phyloP scores from a whole-genome alignment of 2,113 vertebrate genomes.

The Heliornis fulica region DNA sequence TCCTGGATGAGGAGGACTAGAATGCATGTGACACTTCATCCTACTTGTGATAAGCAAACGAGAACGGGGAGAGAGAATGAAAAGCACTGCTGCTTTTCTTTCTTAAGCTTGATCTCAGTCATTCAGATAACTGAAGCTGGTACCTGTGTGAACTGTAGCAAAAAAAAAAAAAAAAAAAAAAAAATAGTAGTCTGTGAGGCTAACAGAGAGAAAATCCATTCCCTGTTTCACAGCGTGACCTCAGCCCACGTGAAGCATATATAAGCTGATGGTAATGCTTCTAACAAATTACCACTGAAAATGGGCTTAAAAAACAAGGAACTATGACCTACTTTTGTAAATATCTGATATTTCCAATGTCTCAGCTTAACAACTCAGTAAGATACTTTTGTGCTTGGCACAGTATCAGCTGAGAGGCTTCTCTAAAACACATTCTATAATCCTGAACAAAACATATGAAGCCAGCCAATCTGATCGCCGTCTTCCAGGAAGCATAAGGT shows the following conservation, averaged over 20 bases:
- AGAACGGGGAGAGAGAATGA: not conserved
- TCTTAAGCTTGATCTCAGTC: not conserved
- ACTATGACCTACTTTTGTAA: not conserved
- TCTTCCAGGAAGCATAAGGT: not conserved
- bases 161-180: not conserved
- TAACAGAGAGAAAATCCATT: not conserved
- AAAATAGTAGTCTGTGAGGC: not conserved
- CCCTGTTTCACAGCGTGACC: not conserved
- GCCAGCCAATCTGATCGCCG: not conserved
- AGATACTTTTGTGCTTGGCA: not conserved
- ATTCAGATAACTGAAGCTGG: not conserved
- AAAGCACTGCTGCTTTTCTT: not conserved
- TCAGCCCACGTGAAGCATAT: not conserved
- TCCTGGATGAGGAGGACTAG: not conserved
- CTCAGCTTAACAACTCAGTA: not conserved
- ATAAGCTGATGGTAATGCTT: not conserved
- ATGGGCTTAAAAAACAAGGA: not conserved
- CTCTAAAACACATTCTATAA: not conserved
- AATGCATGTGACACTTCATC: accelerated
- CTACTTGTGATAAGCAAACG: not conserved
- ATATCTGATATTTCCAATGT: not conserved
- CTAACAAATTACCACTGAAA: not conserved
- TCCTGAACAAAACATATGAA: not conserved
- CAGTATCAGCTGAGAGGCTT: not conserved
- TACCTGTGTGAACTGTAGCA: not conserved